These are phyloP conservation scores for Pocillopora damicornis DNA, from an alignment of 64 coral and sea anemone species.

Conservation along the genomic window DNA sequence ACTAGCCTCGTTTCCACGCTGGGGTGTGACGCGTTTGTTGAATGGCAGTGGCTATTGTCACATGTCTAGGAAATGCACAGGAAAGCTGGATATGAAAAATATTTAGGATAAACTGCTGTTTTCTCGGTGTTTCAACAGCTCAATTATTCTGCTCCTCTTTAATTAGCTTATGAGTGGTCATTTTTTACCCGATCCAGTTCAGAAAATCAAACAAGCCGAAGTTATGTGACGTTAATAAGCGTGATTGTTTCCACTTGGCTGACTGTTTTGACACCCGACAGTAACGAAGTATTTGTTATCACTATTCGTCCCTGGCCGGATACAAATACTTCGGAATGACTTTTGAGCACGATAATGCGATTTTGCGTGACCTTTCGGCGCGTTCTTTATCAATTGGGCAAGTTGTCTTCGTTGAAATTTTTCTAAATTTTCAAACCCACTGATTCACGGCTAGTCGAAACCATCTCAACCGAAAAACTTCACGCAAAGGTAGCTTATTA, in stretches of 20 bases:
- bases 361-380: slow-evolving; percentile 5
- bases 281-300: slow-evolving; percentile 44
- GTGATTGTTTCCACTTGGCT: slow-evolving; percentile 29
- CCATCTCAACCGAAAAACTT: not conserved
- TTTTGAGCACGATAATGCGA: slow-evolving; percentile 37
- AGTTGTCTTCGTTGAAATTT: no score
- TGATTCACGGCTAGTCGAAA: no score
- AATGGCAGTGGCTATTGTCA: slow-evolving; percentile 62
- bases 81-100: slow-evolving; percentile 32
- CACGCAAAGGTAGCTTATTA: not conserved
- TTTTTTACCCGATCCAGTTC: not conserved
- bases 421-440: no score
- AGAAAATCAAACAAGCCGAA: not conserved
- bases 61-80: slow-evolving; percentile 57
- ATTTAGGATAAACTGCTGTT: slow-evolving; percentile 9
- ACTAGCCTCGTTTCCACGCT: slow-evolving; percentile 79
- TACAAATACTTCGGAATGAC: slow-evolving; percentile 51
- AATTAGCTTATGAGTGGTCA: not conserved
- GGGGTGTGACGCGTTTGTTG: slow-evolving; percentile 67
- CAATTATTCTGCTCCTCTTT: not conserved
- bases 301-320: slow-evolving; percentile 1
- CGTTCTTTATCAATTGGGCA: not conserved
- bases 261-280: not conserved
- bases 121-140: not conserved
- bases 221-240: slow-evolving; percentile 44